Base-by-base conservation (phyloP, 2,113 vertebrate species). In the Gymnobelideus leadbeateri region DNA sequence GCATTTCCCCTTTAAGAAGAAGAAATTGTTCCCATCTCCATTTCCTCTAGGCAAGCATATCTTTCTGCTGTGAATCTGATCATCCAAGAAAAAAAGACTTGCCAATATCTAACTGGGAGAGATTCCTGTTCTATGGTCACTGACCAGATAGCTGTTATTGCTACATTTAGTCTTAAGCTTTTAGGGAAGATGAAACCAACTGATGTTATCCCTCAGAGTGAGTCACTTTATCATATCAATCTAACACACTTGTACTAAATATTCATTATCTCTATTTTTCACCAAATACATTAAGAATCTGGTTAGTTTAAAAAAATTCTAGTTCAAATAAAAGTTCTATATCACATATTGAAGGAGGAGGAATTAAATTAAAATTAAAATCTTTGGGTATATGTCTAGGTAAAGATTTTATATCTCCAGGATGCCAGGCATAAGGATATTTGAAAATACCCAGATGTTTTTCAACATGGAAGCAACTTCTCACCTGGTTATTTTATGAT, bases 21-120 rank as follows among this genome's bases (percentile, higher is more conserved):
- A 96, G 84, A 92, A 91, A 57, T 7, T 91, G 28, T 61, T 61
- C 28, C 50, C 21, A 3, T 77, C 92, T 95, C 90, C 91, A 43
- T 31, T 14, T 51, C 46, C 47, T 49, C 2, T 49, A 49, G 47
- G 47, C 47, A 49, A 49, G 47, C 47, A 49, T 49, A 49, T 89
- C 21, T 51, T 8, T 19, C 25, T 47, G 26, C 28, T 23, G 47
- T 1, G 0, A 96, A 23, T 23, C 31, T 16, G 31, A 37, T 37
- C 19, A 37, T 68, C 31, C 57, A 55, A 25, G 25, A 3, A 9
- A 9, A 54, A 55, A 26, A 6, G 54, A 26, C 25, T 55, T 55
- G 12, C 28, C 57, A 68, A 37, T 68, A 68, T 68, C 12, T 37
- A 37, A 37, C 57, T 37, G 31, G 57, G 12, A 68, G 11, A 68